Percentiles rank a stretch among this genome's conserved stretches.
Evolutionary conservation across 2,797 vertebrate genomes (phyloP).

Genomic region (Scomberomorus guttatus): DNA sequence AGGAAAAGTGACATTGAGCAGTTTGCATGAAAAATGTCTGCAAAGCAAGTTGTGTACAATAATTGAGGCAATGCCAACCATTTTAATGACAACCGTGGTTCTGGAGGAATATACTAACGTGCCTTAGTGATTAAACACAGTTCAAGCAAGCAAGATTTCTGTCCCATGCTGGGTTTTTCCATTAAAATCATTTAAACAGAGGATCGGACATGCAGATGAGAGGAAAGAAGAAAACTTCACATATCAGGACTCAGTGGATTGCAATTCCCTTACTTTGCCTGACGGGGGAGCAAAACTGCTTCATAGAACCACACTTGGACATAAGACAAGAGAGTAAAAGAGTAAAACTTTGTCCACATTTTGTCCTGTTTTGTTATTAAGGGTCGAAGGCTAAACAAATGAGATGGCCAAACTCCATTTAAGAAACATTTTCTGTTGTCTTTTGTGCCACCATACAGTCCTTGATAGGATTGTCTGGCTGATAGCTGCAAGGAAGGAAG

Average conservation of each 20-base stretch:
- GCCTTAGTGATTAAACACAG: conserved; percentile 37
- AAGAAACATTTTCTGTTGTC: neutral
- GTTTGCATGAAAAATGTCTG: conserved; percentile 39
- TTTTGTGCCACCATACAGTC: neutral
- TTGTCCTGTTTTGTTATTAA: neutral
- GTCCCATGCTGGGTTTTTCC: neutral
- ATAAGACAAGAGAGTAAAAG: too few species aligned
- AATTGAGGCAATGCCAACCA: neutral
- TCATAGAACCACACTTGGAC: neutral
- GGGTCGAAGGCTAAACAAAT: rapidly evolving
- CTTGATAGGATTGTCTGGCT: neutral
- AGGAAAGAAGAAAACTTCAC: neutral
- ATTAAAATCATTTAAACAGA: neutral
- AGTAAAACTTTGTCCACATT: neutral
- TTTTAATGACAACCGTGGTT: neutral
- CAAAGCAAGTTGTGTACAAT: conserved; percentile 8
- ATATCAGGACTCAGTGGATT: neutral
- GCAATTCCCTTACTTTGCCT: conserved; percentile 47
- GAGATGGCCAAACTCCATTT: neutral
- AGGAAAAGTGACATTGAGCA: conserved; percentile 61
- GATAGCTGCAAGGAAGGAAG: neutral
- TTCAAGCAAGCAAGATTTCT: neutral
- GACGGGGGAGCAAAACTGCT: conserved; percentile 62
- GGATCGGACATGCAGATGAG: neutral
- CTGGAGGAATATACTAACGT: conserved; percentile 5